A percentile compares a stretch with the other conserved stretches of the same genome.
These are phyloP conservation scores for Dreissena polymorpha DNA, from an alignment of 1,140 invertebrate species.

Conservation along the genomic window DNA sequence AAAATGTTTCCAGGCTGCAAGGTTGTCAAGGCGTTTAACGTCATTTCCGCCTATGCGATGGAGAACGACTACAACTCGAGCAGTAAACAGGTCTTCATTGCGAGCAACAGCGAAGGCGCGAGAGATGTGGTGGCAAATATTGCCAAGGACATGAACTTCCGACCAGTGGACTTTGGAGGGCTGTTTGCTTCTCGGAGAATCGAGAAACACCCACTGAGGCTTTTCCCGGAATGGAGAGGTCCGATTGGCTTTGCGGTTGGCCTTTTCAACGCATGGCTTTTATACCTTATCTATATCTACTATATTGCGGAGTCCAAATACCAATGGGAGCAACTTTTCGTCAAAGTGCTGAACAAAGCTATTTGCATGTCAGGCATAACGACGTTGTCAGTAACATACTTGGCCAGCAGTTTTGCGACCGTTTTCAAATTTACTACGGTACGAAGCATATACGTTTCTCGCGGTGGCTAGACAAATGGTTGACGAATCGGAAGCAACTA, in stretches of 20 bases:
- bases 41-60: conserved; percentile 73
- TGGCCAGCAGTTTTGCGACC: conserved; percentile 70
- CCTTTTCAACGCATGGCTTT: conserved; percentile 72
- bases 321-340: conserved; percentile 71
- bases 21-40: conserved; percentile 77
- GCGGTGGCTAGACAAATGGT: conserved; percentile 72
- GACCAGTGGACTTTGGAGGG: conserved; percentile 66
- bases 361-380: conserved; percentile 75
- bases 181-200: conserved; percentile 65
- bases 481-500: conserved; percentile 73
- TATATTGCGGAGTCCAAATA: conserved; percentile 68
- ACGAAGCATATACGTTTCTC: conserved; percentile 75
- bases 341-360: conserved; percentile 76
- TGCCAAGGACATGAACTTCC: conserved; percentile 71
- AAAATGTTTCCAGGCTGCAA: conserved; percentile 57
- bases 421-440: conserved; percentile 73
- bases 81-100: conserved; percentile 67
- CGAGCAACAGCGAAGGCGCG: conserved; percentile 64
- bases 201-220: conserved; percentile 65
- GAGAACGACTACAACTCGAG: conserved; percentile 62
- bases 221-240: conserved; percentile 71
- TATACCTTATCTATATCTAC: conserved; percentile 74
- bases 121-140: conserved; percentile 64
- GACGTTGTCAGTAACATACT: conserved; percentile 71
- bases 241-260: conserved; percentile 69